These are phyloP conservation scores for Pseudotriccus pelzelni DNA, from an alignment of 2,797 vertebrate species.

Conservation along the genomic window DNA sequence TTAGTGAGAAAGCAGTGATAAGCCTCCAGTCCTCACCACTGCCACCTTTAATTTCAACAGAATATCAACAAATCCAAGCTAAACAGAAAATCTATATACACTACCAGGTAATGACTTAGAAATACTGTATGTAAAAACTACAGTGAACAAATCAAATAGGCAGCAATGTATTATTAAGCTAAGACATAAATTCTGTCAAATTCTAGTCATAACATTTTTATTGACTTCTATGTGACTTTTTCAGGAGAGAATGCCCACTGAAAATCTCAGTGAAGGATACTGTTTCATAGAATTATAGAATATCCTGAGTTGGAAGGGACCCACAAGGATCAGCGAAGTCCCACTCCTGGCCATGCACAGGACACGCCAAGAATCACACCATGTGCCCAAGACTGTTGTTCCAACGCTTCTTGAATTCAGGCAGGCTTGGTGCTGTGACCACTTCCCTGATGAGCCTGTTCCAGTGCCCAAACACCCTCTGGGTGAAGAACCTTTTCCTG, in stretches of 20 bases:
- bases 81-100: neutral
- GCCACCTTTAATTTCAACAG: neutral
- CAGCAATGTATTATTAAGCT: neutral
- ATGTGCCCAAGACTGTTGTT: fast-evolving
- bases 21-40: neutral
- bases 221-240: neutral
- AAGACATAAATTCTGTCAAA: neutral
- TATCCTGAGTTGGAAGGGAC: neutral
- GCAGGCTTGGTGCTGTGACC: neutral
- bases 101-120: neutral
- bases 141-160: neutral
- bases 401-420: neutral
- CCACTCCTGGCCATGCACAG: neutral
- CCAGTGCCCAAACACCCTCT: neutral
- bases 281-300: neutral
- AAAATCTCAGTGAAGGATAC: neutral
- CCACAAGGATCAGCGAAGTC: neutral
- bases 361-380: neutral
- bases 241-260: neutral
- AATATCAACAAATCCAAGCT: neutral
- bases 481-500: fast-evolving
- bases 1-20: neutral
- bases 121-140: neutral
- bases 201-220: neutral
- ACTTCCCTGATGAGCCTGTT: neutral